Base-by-base conservation (phyloP, 2,113 vertebrate genomes). In the Taurulus bubalis region DNA sequence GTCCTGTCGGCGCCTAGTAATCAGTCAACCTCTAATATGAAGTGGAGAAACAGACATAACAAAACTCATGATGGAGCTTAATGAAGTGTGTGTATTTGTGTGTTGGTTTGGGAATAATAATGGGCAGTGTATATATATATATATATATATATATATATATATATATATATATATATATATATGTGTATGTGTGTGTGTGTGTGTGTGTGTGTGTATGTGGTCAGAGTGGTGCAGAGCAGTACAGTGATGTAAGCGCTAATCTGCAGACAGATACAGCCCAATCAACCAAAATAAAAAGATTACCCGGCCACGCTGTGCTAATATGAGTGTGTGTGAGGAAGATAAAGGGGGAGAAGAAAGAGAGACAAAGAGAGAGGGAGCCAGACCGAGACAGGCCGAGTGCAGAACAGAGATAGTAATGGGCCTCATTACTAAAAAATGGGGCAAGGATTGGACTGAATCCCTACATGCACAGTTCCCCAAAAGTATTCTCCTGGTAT, bases 391-490 rank as follows among this genome's bases (percentile, higher is more conserved):
- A 59, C 68, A 77, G 55, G 69, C 71, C 62, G 60, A 81, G 72
- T 79, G 74, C 77, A 75, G 62, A 75, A 74, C 36, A 78, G 71
- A 80, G 80, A 86, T 59, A 83, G 79, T 76, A 85, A 86, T 89
- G 85, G 83, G 49, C 59, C 79, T 86, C 78, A 86, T 92, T 86
- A 86, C 84, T 78, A 82, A 86, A 73, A 90, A 92, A 87, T 87
- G 79, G 90, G 86, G 63, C 88, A 82, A 72, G 79, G 68, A 20
- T 77, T 83, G 24, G 42, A 71, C 76, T 85, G 77, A 85, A 78
- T 77, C 78, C 58, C 62, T 76, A 49, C 67, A 70, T 78, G 73
- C 79, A 70, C 70, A 47, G 70, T 83, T 85, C 80, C 69, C 64
- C 70, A 79, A 68, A 82, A 86, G 81, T 84, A 87, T 87, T 85